These are phyloP conservation scores for Percina caprodes DNA, from an alignment of 2,113 vertebrate species.

Conservation along the genomic window DNA sequence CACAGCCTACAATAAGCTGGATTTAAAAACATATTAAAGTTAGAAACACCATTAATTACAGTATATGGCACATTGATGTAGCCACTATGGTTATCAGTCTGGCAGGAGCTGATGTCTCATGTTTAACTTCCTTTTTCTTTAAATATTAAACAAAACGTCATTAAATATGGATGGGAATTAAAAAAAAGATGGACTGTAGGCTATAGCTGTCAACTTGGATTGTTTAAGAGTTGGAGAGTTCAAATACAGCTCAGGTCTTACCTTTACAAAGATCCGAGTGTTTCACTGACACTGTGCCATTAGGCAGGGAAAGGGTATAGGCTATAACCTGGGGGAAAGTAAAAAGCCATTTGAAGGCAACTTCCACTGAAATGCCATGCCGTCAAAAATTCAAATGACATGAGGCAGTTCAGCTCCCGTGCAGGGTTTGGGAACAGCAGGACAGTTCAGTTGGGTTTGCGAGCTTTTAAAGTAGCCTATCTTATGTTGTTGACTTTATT, in stretches of 20 bases:
- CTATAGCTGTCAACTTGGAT: background rate
- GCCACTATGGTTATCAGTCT: background rate
- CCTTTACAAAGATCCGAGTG: conserved; percentile 58
- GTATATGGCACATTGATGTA: background rate
- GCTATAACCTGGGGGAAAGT: conserved; percentile 35
- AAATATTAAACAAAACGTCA: conserved; percentile 21
- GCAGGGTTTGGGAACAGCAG: conserved; percentile 20
- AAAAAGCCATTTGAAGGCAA: conserved; percentile 63
- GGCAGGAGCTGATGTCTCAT: background rate
- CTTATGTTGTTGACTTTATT: conserved; percentile 12
- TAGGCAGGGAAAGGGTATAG: conserved; percentile 34
- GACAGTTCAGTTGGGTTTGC: background rate
- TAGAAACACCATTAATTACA: background rate
- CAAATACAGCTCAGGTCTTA: conserved; percentile 49
- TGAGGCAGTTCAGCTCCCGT: conserved; percentile 27
- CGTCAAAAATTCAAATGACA: conserved; percentile 37
- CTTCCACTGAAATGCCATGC: conserved; percentile 55
- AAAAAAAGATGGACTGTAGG: conserved; percentile 2
- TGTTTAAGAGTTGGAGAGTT: conserved; percentile 12
- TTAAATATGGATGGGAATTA: conserved; percentile 53
- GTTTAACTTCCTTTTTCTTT: conserved; percentile 26
- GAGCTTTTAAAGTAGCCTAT: background rate
- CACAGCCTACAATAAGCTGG: background rate
- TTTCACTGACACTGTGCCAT: conserved; percentile 58
- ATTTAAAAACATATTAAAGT: background rate